Conservation (phyloP, 35 echinoderm and acorn worm species). For the Nesometra sesokonis region DNA sequence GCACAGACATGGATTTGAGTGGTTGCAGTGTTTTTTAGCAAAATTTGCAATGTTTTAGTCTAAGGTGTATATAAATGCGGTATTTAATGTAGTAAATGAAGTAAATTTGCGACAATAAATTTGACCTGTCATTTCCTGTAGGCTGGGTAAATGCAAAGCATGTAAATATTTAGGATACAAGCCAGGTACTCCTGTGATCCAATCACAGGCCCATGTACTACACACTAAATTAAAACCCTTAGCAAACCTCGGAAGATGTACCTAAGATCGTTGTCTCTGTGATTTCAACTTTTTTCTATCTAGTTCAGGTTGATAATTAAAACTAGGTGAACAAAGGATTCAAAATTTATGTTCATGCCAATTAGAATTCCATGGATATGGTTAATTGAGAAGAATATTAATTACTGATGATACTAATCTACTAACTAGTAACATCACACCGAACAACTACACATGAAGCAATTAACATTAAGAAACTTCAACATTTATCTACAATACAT, state of each 20-base stretch:
- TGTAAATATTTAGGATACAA: background rate
- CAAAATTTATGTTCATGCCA: background rate
- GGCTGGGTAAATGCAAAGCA: background rate
- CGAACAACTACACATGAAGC: background rate
- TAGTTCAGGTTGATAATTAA: background rate
- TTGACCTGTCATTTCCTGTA: background rate
- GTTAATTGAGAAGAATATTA: background rate
- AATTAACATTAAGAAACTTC: no score
- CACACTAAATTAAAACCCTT: background rate
- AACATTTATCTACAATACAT: no score
- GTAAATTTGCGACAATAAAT: background rate
- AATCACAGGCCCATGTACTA: background rate
- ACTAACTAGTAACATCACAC: background rate
- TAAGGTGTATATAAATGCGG: background rate
- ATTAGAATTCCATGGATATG: background rate
- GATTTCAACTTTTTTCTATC: background rate
- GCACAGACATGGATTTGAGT: background rate
- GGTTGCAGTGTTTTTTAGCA: background rate
- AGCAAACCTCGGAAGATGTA: background rate
- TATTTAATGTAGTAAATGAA: background rate
- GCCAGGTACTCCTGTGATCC: background rate
- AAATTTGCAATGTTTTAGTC: background rate
- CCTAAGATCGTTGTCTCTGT: background rate
- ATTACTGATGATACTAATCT: background rate
- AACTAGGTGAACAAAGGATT: background rate